Evolutionary conservation across 2,888 invertebrate species (phyloP).

Genomic region (Fissipunctia ypsillon): DNA sequence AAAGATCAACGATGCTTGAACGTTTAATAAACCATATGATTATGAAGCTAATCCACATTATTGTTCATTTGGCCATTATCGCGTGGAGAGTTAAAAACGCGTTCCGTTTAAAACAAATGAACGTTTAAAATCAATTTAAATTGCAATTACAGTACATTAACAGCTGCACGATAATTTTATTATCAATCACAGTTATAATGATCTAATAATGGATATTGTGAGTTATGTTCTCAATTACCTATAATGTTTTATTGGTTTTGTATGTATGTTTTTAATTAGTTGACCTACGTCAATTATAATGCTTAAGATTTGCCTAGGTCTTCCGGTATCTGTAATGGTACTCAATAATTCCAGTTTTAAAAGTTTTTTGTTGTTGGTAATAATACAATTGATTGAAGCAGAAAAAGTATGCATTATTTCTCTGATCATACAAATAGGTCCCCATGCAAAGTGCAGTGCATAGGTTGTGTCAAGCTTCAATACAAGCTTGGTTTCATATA

Average conservation of each 20-base stretch:
- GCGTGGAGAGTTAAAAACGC: slow-evolving; percentile 27
- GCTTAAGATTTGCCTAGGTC: neutral
- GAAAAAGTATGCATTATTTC: too few relatives aligned
- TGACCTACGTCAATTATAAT: slow-evolving; percentile 20
- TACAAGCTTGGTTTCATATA: too few relatives aligned
- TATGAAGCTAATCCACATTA: slow-evolving; percentile 7
- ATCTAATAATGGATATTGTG: slow-evolving; percentile 19
- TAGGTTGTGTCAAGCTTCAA: too few relatives aligned
- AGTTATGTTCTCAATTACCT: slow-evolving; percentile 15
- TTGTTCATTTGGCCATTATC: slow-evolving; percentile 6
- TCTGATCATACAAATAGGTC: too few relatives aligned
- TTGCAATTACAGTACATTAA: slow-evolving; percentile 35
- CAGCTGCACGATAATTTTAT: slow-evolving; percentile 35
- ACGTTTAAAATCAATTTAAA: slow-evolving; percentile 44
- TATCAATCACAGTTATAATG: slow-evolving; percentile 44
- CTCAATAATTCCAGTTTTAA: neutral
- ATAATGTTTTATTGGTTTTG: slow-evolving; percentile 7
- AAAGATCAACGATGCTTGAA: slow-evolving; percentile 41
- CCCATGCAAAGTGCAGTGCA: too few relatives aligned
- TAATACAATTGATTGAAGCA: too few relatives aligned
- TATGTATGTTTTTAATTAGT: neutral
- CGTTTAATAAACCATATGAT: slow-evolving; percentile 13
- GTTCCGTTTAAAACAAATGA: slow-evolving; percentile 40
- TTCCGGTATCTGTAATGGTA: neutral
- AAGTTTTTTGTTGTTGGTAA: neutral